Percentiles rank a stretch among this genome's conserved stretches.
These are phyloP conservation scores for Cantharis rustica DNA, from an alignment of 2,888 invertebrate species.

Conservation along the genomic window DNA sequence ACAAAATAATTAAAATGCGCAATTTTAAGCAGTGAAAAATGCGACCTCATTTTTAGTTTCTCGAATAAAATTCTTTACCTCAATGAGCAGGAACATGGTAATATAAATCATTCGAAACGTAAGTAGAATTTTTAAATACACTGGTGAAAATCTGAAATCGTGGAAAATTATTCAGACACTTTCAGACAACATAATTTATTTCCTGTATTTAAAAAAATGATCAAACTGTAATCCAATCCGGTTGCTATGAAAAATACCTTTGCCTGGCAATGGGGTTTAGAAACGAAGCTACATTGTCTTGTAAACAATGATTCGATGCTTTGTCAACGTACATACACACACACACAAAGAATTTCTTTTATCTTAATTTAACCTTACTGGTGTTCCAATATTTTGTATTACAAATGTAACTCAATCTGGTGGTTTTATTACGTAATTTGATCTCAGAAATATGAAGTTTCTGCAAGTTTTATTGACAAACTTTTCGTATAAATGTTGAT, in stretches of 20 bases:
- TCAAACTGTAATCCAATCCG: neutral
- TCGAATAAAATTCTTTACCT: conserved; percentile 17
- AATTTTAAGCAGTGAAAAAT: conserved; percentile 7
- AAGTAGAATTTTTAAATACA: conserved; percentile 15
- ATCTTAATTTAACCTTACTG: conserved; percentile 21
- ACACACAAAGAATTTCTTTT: conserved; percentile 21
- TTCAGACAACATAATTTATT: neutral
- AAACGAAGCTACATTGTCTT: conserved; percentile 24
- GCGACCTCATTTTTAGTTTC: conserved; percentile 18
- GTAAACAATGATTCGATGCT: conserved; percentile 25
- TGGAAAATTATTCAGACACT: neutral
- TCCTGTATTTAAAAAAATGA: neutral
- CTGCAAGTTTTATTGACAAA: neutral
- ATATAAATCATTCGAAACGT: conserved; percentile 15
- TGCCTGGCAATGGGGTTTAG: neutral
- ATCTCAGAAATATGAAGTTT: conserved; percentile 1
- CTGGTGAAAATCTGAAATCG: conserved; percentile 3
- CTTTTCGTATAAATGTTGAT: neutral
- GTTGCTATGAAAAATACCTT: neutral
- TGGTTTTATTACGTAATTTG: neutral
- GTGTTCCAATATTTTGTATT: conserved; percentile 2
- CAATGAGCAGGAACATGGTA: conserved; percentile 15
- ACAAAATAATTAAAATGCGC: neutral
- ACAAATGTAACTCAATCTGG: conserved; percentile 15
- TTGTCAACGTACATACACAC: conserved; percentile 24